These are phyloP conservation scores for Gavia stellata DNA, from an alignment of 2,113 vertebrate species.

Conservation along the genomic window DNA sequence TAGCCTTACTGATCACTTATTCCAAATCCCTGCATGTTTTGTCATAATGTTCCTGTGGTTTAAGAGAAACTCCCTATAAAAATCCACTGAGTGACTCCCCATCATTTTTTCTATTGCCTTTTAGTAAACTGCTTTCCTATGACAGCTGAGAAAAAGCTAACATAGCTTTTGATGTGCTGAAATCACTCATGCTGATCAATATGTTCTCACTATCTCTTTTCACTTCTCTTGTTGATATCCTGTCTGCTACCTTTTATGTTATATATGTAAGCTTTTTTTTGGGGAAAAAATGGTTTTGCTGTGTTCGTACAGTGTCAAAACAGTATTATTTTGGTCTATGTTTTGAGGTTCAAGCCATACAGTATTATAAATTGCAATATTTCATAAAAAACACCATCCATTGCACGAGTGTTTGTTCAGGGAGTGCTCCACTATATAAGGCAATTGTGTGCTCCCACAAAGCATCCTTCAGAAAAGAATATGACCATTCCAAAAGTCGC, in stretches of 20 bases:
- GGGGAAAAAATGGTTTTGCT: neutral
- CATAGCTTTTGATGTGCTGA: neutral
- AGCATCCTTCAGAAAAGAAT: neutral
- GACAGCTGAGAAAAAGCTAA: slow-evolving; percentile 1
- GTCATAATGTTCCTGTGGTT: neutral
- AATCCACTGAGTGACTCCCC: neutral
- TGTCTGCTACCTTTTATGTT: neutral
- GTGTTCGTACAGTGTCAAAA: neutral
- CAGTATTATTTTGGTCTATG: neutral
- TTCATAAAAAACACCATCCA: neutral
- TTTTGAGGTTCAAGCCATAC: neutral
- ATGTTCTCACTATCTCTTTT: neutral
- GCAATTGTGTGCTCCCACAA: neutral
- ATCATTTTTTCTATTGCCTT: neutral
- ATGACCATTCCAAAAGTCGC: neutral
- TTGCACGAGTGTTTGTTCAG: neutral
- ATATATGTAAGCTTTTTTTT: slow-evolving; percentile 14
- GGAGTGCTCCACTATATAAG: neutral
- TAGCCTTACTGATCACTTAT: neutral
- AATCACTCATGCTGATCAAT: neutral
- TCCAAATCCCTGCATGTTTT: neutral
- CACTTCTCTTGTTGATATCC: neutral
- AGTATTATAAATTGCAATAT: neutral
- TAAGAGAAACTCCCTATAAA: neutral
- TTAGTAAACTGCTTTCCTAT: neutral